Conservation (phyloP, 2,797 vertebrate genomes). For the Babyrousa celebensis region DNA sequence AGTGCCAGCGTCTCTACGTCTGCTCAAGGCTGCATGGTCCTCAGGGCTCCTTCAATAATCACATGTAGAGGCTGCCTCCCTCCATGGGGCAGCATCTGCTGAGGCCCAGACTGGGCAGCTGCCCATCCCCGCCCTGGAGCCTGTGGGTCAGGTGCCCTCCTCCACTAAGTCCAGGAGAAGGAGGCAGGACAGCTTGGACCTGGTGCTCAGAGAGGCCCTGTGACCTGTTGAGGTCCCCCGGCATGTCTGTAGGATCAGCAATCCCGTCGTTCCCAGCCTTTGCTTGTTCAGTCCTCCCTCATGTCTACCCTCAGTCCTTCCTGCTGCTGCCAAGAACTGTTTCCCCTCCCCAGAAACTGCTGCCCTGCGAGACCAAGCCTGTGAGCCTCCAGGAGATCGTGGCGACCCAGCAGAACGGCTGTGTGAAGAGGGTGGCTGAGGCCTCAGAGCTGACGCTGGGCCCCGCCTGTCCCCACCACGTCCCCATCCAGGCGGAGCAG, state of each 20-base stretch:
- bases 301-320: background rate
- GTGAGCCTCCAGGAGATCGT: slow-evolving; percentile 97
- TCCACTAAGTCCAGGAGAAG: background rate
- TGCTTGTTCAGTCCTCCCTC: background rate
- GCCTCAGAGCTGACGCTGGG: slow-evolving; percentile 90
- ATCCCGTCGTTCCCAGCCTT: background rate
- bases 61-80: background rate
- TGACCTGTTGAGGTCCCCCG: background rate
- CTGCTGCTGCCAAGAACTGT: slow-evolving; percentile 32
- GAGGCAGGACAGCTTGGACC: background rate
- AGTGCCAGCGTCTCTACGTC: fast-evolving
- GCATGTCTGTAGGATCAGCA: background rate
- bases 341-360: slow-evolving; percentile 91
- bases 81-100: background rate
- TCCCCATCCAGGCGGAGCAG: slow-evolving; percentile 95
- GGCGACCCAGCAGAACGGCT: slow-evolving; percentile 97
- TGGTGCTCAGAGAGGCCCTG: background rate
- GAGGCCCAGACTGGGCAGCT: background rate
- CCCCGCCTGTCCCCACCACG: slow-evolving; percentile 95
- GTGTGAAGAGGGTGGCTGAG: slow-evolving; percentile 93
- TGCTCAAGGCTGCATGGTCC: background rate
- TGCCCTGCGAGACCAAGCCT: slow-evolving; percentile 97
- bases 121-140: background rate
- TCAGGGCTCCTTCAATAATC: background rate
- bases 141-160: background rate